Base-by-base conservation (phyloP, 2,113 vertebrate species). In the Salminus brasiliensis region DNA sequence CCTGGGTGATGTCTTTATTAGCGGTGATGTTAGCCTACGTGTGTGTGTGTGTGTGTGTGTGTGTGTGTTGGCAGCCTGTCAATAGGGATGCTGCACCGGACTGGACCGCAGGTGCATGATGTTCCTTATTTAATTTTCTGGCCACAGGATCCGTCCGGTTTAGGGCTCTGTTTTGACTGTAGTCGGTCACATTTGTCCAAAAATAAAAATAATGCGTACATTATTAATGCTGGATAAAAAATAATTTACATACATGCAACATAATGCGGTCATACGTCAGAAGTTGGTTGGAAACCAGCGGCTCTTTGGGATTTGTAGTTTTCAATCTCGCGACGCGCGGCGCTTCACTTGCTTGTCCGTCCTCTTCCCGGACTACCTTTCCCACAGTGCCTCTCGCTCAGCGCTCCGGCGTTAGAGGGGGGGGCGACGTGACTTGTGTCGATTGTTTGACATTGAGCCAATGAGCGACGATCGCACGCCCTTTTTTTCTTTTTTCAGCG, bases 31-130 rank as follows among this genome's bases (percentile, higher is more conserved):
- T 60, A 55, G 53, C 74, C 23, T 72, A 71, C 52, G 36, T 81
- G 32, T 72, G 74, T 59, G 43, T 80, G 30, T 70, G 74, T 63
- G 43, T 80, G 30, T 70, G 74, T 63, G 43, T 80, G 30, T 39
- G 74, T 82, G 67, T 80, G 62, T 62, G 62, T 72, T 81, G 83
- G 83, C 83, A 85, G 63, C 81, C 49, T 78, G 79, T 87, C 85
- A 79, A 65, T 74, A 78, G 73, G 69, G 77, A 76, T 81, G 74
- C 74, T 81, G 62, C 77, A 53, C 72, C 27, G 59, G 32, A 47
- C 25, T 36, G 59, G 32, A 47, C 25, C 57, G 69, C 72, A 49
- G 63, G 73, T 52, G 80, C 73, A 71, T 29, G 67, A 49, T 72
- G 66, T 4, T n/a, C n/a, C n/a, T n/a, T 16, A 52, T 60, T n/a